Conservation (phyloP, 2,797 vertebrate genomes). For the Sandelia bainsii region DNA sequence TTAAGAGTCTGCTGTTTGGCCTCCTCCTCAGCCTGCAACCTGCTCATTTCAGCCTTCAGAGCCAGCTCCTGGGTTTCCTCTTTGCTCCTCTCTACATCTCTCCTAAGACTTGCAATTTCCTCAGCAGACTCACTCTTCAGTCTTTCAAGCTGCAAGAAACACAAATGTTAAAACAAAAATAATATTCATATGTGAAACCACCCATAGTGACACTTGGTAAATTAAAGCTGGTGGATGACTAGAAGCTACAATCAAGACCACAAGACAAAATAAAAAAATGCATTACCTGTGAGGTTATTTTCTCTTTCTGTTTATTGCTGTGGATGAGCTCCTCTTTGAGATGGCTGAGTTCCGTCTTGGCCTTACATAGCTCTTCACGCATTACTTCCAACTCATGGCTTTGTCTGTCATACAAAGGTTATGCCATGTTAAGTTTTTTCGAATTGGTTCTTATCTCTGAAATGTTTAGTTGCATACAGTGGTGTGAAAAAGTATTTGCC, state of each 20-base stretch:
- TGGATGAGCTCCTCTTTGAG: conserved; percentile 65
- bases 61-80: conserved; percentile 65
- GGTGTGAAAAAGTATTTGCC: not conserved
- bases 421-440: conserved; percentile 13
- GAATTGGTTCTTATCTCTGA: conserved; percentile 18
- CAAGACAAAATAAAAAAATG: conserved; percentile 13
- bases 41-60: conserved; percentile 66
- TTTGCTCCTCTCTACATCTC: conserved; percentile 58
- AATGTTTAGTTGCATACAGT: conserved; percentile 8
- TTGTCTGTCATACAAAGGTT: conserved; percentile 69
- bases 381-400: conserved; percentile 73
- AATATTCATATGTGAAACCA: conserved; percentile 2
- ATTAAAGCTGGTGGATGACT: conserved; percentile 8
- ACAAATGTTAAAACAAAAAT: conserved; percentile 13
- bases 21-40: conserved; percentile 64
- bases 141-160: conserved; percentile 68
- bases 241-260: conserved; percentile 5
- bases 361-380: conserved; percentile 66
- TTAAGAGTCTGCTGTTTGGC: conserved; percentile 58
- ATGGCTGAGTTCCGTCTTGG: conserved; percentile 72
- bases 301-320: conserved; percentile 67
- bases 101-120: conserved; percentile 69
- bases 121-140: conserved; percentile 69
- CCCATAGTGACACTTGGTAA: conserved; percentile 6
- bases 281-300: conserved; percentile 76